phyloP scores from a whole-genome alignment of 2,113 vertebrate species.

The Chlamydotis undulata region DNA sequence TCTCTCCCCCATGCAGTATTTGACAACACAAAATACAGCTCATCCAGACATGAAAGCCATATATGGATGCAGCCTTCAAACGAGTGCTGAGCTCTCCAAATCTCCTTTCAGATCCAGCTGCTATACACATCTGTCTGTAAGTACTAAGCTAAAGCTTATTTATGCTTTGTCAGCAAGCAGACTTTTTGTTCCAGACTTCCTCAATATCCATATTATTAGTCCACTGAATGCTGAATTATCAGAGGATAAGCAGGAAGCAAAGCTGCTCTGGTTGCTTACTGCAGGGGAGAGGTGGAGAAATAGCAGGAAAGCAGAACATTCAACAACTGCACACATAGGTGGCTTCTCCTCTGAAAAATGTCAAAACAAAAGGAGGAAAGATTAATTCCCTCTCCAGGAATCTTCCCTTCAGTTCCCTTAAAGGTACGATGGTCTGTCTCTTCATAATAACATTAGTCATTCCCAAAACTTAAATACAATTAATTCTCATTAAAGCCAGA shows the following conservation, averaged over 20 bases:
- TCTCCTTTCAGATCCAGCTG: slow-evolving; percentile 49
- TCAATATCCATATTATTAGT: slow-evolving; percentile 18
- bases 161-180: slow-evolving; percentile 52
- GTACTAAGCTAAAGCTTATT: slow-evolving; percentile 36
- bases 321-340: background rate
- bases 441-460: too few species aligned
- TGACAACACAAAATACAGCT: slow-evolving; percentile 32
- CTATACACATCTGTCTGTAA: slow-evolving; percentile 50
- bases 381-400: background rate
- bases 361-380: background rate
- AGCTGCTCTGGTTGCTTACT: slow-evolving; percentile 19
- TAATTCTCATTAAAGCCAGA: too few species aligned
- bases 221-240: slow-evolving; percentile 3
- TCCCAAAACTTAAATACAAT: too few species aligned
- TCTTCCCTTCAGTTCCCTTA: too few species aligned
- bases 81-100: slow-evolving; percentile 24
- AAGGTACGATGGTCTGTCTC: too few species aligned
- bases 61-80: slow-evolving; percentile 28
- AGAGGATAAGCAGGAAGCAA: slow-evolving; percentile 41
- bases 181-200: slow-evolving; percentile 29
- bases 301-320: slow-evolving; percentile 17
- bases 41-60: slow-evolving; percentile 20
- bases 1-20: background rate
- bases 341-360: background rate
- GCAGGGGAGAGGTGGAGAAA: background rate